A percentile compares a stretch with the other conserved stretches of the same genome.
These are phyloP conservation scores for Mesorhabditis sp. DNA, from an alignment of 2,888 invertebrate genomes.

Conservation along the genomic window DNA sequence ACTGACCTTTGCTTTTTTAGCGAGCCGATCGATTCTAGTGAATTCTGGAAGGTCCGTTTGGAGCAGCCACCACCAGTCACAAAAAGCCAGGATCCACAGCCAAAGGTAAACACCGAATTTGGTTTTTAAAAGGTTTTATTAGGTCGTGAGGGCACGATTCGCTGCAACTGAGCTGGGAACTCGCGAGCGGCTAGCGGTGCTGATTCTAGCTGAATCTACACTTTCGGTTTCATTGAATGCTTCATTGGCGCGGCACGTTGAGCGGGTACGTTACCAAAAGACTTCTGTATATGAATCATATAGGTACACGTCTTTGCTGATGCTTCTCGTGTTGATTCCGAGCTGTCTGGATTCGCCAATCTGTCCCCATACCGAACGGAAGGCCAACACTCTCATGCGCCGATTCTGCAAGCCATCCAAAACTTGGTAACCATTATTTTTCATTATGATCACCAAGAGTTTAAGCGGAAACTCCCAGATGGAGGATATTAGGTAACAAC, in stretches of 20 bases:
- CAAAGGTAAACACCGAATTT: not conserved
- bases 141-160: constrained; percentile 74
- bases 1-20: not conserved
- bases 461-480: no score
- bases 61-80: constrained; percentile 3
- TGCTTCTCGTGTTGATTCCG: constrained; percentile 41
- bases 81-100: not conserved
- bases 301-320: constrained; percentile 44
- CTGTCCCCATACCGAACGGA: constrained; percentile 36
- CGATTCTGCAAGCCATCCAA: constrained; percentile 31
- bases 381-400: constrained; percentile 33
- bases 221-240: constrained; percentile 80
- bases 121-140: constrained; percentile 4
- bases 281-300: constrained; percentile 9
- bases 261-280: constrained; percentile 75
- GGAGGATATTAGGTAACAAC: not conserved
- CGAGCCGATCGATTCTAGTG: not conserved
- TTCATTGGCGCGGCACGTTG: constrained; percentile 78
- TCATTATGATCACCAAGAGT: no score
- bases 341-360: constrained; percentile 39
- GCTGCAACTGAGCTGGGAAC: constrained; percentile 92
- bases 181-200: constrained; percentile 80
- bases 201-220: constrained; percentile 73
- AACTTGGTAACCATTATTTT: constrained; percentile 18
- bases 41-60: constrained; percentile 1